Base-by-base conservation (phyloP, 2,888 invertebrate genomes). In the Drosophila borealis region DNA sequence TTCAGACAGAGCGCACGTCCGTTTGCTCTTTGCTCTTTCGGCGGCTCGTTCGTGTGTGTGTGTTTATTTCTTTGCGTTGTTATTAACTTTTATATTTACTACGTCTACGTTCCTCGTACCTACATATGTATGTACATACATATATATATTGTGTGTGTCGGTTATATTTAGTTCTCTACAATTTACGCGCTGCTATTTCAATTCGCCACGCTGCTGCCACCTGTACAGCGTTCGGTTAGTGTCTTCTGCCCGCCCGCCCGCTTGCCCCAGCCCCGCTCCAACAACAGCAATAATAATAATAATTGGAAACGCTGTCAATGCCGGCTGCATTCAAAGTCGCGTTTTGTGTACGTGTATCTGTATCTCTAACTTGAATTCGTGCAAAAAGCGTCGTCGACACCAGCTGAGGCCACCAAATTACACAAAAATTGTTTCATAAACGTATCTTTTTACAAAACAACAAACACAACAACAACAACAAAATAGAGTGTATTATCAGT, bases 1-100 rank as follows among this genome's bases (percentile, higher is more conserved):
- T 80, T 88, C 82, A 76, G 77, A 76, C 75, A 76, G 78, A 78
- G 80, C 80, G 80, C 82, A 89, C 89, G 89, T 89, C 49, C 53
- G 61, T 62, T 64, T 46, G 64, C 49, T 66, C 51, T 36, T 45
- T 29, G 29, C 8, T 64, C 21, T 37, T 45, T 66, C 66, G 64
- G 44, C 33, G 33, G 44, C 37, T 66, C 59, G 68, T 46, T 54
- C 39, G 67, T 62, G 63, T 67, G 63, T 65, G 62, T 82, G 69
- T 78, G 71, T 78, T 81, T 82, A 70, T 84, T 81, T 81, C 66
- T 74, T 81, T 84, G 70, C 81, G 73, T 87, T 87, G 81, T 87
- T 78, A 77, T 84, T 73, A 71, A 77, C 68, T 82, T 78, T 81
- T 80, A 79, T 79, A 74, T 82, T 85, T 85, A 88, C 63, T 69